These are phyloP conservation scores for Ceratina calcarata DNA, from an alignment of 1,140 invertebrate species.

Conservation along the genomic window DNA sequence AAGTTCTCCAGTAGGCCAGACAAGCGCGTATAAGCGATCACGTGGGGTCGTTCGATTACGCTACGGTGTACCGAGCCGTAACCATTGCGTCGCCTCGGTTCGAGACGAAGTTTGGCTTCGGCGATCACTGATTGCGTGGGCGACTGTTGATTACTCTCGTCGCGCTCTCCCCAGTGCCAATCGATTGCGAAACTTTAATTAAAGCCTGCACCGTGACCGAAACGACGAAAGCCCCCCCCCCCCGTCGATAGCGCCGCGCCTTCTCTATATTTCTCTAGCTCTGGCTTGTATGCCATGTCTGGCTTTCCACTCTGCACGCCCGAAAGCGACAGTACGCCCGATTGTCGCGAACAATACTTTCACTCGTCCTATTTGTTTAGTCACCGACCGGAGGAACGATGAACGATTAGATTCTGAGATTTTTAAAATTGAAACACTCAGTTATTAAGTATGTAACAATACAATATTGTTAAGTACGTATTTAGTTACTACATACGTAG, in stretches of 20 bases:
- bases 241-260: conserved; percentile 51
- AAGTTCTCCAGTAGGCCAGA: conserved; percentile 9
- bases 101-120: conserved; percentile 64
- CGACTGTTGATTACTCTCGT: conserved; percentile 62
- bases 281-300: not conserved
- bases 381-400: no score
- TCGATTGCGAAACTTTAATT: conserved; percentile 70
- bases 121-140: conserved; percentile 64
- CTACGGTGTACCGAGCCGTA: conserved; percentile 45
- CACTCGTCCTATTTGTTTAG: conserved; percentile 1
- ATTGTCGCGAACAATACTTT: conserved; percentile 37
- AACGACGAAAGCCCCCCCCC: conserved; percentile 44
- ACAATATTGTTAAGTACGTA: no score
- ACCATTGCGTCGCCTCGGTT: conserved; percentile 2
- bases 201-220: conserved; percentile 63
- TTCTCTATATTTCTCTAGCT: conserved; percentile 28
- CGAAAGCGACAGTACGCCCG: conserved; percentile 38
- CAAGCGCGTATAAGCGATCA: conserved; percentile 30
- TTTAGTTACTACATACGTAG: no score
- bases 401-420: no score
- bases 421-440: no score
- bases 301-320: conserved; percentile 1
- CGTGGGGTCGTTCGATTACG: conserved; percentile 44
- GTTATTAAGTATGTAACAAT: no score
- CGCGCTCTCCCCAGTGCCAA: conserved; percentile 58